phyloP scores from a whole-genome alignment of 1,140 invertebrate genomes.

The Hyposmocoma kahamanoa region DNA sequence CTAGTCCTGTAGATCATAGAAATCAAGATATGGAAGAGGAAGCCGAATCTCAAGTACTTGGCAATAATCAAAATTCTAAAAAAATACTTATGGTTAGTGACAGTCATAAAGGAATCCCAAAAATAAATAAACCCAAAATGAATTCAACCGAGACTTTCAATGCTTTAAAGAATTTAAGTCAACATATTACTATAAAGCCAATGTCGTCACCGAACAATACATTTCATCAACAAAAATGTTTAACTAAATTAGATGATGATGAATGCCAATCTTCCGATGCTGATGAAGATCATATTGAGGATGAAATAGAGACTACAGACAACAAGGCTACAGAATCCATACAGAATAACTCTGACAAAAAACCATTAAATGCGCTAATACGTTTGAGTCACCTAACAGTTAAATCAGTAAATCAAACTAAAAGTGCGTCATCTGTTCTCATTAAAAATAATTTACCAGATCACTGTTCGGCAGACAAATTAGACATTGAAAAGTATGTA shows the following conservation, averaged over 20 bases:
- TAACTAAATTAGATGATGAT: neutral
- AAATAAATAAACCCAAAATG: neutral
- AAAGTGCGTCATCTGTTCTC: too few species aligned
- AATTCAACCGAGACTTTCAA: neutral
- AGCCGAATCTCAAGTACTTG: too few species aligned
- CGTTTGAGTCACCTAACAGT: constrained; percentile 49
- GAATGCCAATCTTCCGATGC: constrained; percentile 3
- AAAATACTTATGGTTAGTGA: too few species aligned
- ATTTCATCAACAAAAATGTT: neutral
- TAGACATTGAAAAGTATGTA: too few species aligned
- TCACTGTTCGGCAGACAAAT: too few species aligned
- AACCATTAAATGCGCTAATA: constrained; percentile 39
- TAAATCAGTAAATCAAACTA: constrained; percentile 16
- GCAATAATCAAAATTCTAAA: too few species aligned
- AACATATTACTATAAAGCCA: constrained; percentile 9
- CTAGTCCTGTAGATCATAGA: neutral
- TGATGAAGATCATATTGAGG: constrained; percentile 5
- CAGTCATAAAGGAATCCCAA: too few species aligned
- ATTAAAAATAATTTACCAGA: too few species aligned
- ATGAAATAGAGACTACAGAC: too few species aligned
- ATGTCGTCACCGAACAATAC: neutral
- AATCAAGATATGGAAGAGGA: neutral
- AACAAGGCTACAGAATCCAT: too few species aligned
- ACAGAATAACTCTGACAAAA: constrained; percentile 12
- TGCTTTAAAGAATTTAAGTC: constrained; percentile 4